Percentiles rank a stretch among this genome's conserved stretches.
Evolutionary conservation across 2,113 vertebrate species (phyloP).

Genomic region (Zonotrichia leucophrys): DNA sequence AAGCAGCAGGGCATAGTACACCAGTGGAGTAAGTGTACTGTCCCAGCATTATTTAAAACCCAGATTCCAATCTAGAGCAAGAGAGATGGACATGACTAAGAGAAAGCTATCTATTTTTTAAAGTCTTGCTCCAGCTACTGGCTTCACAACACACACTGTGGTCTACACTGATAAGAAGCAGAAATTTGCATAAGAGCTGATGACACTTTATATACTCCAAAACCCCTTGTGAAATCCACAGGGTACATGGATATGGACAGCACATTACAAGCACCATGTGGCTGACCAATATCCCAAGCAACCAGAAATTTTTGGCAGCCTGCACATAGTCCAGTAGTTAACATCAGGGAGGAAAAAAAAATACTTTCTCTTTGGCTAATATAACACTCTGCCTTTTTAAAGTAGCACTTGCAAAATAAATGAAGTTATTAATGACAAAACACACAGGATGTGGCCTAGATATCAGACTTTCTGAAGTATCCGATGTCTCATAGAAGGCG

Average conservation of each 20-base stretch:
- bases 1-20: not conserved
- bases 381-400: not conserved
- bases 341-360: not conserved
- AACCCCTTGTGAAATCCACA: not conserved
- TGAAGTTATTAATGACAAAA: not conserved
- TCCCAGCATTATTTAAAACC: not conserved
- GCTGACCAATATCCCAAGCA: not conserved
- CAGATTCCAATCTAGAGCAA: not conserved
- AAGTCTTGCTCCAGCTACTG: not conserved
- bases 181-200: not conserved
- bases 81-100: not conserved
- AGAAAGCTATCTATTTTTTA: not conserved
- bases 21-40: not conserved
- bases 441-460: not conserved
- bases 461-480: not conserved
- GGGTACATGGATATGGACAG: not conserved
- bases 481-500: fast-evolving
- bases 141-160: not conserved
- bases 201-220: not conserved
- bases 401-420: not conserved
- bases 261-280: not conserved
- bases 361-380: not conserved
- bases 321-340: not conserved
- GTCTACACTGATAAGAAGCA: not conserved
- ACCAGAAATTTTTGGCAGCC: not conserved